Base-by-base conservation (phyloP, 1,140 invertebrate genomes). In the Atta colombica region DNA sequence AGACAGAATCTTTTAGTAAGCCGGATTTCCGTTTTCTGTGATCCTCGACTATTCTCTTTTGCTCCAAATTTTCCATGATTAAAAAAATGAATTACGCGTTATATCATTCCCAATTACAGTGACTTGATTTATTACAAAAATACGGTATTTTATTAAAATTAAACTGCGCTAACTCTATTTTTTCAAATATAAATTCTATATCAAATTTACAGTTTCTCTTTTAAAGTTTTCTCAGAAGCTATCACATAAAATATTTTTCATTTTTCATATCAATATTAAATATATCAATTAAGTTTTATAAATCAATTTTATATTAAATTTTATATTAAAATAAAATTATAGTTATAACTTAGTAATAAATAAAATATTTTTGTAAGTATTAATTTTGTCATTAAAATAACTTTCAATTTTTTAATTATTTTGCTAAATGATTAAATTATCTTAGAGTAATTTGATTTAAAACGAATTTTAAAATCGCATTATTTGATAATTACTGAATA, bases 1-100 rank as follows among this genome's bases (percentile, higher is more conserved):
- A 81, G 5, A 58, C 16, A 81, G 25, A 35, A 53, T 68, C 25
- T 65, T 77, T 63, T 78, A 78, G 60, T 49, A 63, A 77, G 75
- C 58, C 58, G 39, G 77, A 78, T 78, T 65, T 51, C 10, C 45
- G 35, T n/a, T 49, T 18, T 3, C 18, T 58, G 5, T 39, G 10
- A 77, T 21, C 12, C 45, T 63, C 74, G 35, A 77, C 28, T 77
- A 39, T 45, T 3, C 7, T 45, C 10, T 1, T 10, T 1, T 2
- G 6, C 4, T 31, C 18, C 3, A 4, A 80, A 8, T 35, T 72
- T 77, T 77, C 4, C 5, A n/a, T 28, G 16, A 65, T 77, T 61
- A 12, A 63, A 49, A 35, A 39, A 6, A 51, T 51, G 14, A 16
- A 51, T 51, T 51, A 16, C 7, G 49, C 21, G 2, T 28, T 77